Base-by-base conservation (phyloP, 2,797 vertebrate genomes). In the Lophotriccus pileatus region DNA sequence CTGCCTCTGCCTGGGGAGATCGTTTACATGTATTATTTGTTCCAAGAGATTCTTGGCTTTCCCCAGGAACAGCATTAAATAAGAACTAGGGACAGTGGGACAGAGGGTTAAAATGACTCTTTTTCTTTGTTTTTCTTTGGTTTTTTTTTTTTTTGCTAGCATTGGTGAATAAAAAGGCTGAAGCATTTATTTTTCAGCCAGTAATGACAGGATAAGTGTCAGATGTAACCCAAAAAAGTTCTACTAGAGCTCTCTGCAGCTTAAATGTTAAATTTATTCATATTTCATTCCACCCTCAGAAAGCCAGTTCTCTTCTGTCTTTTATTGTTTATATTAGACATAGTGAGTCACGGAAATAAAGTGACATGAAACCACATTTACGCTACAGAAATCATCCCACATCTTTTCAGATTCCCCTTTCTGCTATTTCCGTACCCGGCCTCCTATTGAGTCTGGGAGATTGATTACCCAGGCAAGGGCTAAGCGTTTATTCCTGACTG, bases 281-380 rank as follows among this genome's bases (percentile, higher is more conserved):
- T 86, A 90, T 87, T 81, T 64, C 47, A 94, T 95, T 95, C 93
- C 94, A 84, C 93, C 89, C 74, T 92, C 95, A 76, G 88, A 96
- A 94, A 93, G 77, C 53, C 73, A 83, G 69, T 59, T 64, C 50
- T 88, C 66, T 68, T 87, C 82, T 79, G 52, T 56, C 47, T 95
- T 94, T 87, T 82, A 94, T 85, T 96, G 93, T 95, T 96, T 96
- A 86, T 94, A 91, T 94, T 94, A 79, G 91, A 96, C 88, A 89
- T 47, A 93, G 77, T 91, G 91, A 94, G 90, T 96, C 96, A 97
- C 10, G 80, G 83, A 94, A 96, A 94, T 80, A 81, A 94, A 92
- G 93, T 93, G 95, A 96, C 93, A 96, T 18, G 80, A 96, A 96
- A 81, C 87, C 64, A 91, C 84, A 95, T 87, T 94, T 85, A 94